Evolutionary conservation across 2,113 vertebrate genomes (phyloP).

Genomic region (Clarias batrachus): DNA sequence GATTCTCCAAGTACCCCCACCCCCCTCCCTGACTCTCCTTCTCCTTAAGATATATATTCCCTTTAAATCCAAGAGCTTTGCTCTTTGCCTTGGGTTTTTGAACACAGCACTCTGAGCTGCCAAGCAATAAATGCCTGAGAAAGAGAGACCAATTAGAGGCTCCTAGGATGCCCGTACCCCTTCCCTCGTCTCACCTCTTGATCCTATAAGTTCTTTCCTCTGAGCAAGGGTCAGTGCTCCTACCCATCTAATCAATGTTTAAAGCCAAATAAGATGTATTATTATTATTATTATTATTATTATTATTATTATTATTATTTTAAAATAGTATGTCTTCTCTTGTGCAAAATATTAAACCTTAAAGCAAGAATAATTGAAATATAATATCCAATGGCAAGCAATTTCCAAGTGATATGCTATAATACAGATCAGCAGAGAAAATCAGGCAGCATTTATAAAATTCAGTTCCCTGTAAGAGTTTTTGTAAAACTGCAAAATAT

Average conservation of each 20-base stretch:
- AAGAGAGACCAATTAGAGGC: slow-evolving; percentile 72
- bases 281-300: no score
- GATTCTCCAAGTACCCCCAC: slow-evolving; percentile 59
- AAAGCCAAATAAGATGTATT: not conserved
- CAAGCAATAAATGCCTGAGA: slow-evolving; percentile 59
- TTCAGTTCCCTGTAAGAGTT: slow-evolving; percentile 7
- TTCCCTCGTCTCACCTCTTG: slow-evolving; percentile 57
- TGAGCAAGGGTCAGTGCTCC: slow-evolving; percentile 48
- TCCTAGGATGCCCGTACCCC: slow-evolving; percentile 57
- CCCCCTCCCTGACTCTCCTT: not conserved
- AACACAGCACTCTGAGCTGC: slow-evolving; percentile 62
- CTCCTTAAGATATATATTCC: slow-evolving; percentile 69
- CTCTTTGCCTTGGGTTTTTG: slow-evolving; percentile 66
- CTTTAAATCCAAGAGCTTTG: slow-evolving; percentile 70
- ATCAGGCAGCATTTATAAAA: not conserved
- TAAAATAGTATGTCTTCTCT: slow-evolving; percentile 2
- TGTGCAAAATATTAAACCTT: slow-evolving; percentile 24
- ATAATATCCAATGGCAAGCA: slow-evolving; percentile 19
- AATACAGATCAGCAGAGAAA: slow-evolving; percentile 8
- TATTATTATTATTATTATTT: not conserved
- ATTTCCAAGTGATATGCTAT: slow-evolving; percentile 30
- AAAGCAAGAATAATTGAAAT: not conserved
- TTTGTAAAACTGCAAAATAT: slow-evolving; percentile 20
- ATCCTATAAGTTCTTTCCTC: slow-evolving; percentile 62
- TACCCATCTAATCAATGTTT: not conserved